Evolutionary conservation across 2,797 vertebrate genomes (phyloP).

Genomic region (Ctenosaura bakeri): DNA sequence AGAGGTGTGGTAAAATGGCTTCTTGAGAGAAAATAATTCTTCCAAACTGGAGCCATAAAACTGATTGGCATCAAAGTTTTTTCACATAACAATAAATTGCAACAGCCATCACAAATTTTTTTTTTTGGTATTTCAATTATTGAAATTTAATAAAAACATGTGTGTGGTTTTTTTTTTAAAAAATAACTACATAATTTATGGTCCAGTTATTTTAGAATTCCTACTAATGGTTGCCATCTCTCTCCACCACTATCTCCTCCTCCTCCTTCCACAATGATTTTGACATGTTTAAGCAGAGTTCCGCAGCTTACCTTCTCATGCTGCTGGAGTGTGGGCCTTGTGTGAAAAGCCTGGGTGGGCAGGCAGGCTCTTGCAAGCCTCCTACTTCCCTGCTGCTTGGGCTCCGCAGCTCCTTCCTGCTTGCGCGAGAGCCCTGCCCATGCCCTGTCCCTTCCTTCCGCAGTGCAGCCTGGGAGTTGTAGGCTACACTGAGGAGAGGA

Average conservation of each 20-base stretch:
- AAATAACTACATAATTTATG: background rate
- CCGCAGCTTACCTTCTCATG: too few relatives aligned
- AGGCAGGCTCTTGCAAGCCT: too few relatives aligned
- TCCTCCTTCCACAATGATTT: background rate
- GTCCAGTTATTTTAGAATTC: background rate
- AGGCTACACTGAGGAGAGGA: too few relatives aligned
- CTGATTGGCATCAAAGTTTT: background rate
- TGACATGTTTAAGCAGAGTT: too few relatives aligned
- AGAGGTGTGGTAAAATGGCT: background rate
- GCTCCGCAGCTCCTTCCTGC: too few relatives aligned
- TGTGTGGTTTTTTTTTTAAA: background rate
- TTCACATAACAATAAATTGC: background rate
- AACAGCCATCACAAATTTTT: background rate
- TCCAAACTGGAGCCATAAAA: background rate
- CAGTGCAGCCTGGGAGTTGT: too few relatives aligned
- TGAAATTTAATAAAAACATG: background rate
- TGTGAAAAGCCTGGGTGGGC: too few relatives aligned
- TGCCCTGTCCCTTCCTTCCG: too few relatives aligned
- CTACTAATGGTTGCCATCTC: background rate
- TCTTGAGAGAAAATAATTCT: background rate
- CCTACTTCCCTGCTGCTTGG: too few relatives aligned
- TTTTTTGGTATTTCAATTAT: background rate
- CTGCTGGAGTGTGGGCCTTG: too few relatives aligned
- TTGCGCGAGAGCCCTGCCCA: too few relatives aligned
- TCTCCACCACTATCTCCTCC: background rate